Percentiles rank a stretch among this genome's conserved stretches.
These are phyloP conservation scores for Mormyrus lacerda DNA, from an alignment of 2,113 vertebrate genomes.

Conservation along the genomic window DNA sequence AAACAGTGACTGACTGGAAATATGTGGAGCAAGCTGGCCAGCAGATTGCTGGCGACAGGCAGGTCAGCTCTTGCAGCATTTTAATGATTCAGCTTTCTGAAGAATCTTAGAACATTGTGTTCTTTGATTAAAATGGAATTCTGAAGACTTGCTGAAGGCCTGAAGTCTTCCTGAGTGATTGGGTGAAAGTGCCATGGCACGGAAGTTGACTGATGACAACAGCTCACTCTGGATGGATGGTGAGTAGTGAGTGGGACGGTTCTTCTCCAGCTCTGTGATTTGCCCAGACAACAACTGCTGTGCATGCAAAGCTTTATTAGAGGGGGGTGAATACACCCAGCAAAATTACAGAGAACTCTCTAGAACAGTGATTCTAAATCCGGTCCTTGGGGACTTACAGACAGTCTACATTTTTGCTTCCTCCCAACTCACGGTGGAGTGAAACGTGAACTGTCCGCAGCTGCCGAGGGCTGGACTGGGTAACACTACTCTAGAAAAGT, in stretches of 20 bases:
- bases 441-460: background rate
- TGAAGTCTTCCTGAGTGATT: background rate
- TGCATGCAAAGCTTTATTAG: background rate
- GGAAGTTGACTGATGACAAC: background rate
- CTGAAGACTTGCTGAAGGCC: background rate
- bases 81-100: background rate
- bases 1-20: background rate
- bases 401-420: background rate
- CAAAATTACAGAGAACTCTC: background rate
- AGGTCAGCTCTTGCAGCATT: background rate
- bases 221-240: background rate
- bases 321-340: background rate
- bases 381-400: background rate
- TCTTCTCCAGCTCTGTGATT: background rate
- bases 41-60: background rate
- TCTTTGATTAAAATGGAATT: background rate
- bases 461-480: background rate
- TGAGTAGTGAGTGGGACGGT: background rate
- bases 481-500: background rate
- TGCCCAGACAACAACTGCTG: background rate
- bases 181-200: background rate
- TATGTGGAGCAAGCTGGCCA: background rate
- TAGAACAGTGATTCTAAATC: background rate
- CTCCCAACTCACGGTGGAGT: background rate
- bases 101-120: background rate